phyloP scores from a whole-genome alignment of 2,113 vertebrate genomes.

The Sminthopsis crassicaudata region DNA sequence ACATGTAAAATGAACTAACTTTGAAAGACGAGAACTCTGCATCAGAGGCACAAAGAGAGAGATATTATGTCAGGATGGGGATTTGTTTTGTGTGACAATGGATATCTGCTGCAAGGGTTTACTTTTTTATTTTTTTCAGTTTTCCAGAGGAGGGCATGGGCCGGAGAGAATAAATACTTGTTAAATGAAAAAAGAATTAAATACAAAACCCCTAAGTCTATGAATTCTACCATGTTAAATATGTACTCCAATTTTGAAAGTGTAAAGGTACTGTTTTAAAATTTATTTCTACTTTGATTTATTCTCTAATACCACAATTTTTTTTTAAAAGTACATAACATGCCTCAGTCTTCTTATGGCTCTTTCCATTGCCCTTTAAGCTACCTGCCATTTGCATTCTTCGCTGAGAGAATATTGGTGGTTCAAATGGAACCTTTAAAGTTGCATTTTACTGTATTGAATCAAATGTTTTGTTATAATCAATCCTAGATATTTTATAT shows the following conservation, averaged over 20 bases:
- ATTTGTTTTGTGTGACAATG: background rate
- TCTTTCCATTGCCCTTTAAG: background rate
- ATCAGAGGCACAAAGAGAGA: background rate
- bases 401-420: background rate
- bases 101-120: background rate
- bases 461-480: background rate
- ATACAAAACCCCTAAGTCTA: background rate
- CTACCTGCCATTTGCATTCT: background rate
- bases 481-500: background rate
- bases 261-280: background rate
- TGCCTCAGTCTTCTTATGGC: background rate
- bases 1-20: background rate
- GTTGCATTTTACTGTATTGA: background rate
- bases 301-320: background rate
- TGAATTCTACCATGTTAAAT: background rate
- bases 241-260: background rate
- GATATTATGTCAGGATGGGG: background rate
- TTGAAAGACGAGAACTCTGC: background rate
- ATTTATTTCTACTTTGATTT: background rate
- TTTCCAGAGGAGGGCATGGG: background rate
- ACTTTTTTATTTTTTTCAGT: background rate
- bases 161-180: background rate
- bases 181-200: background rate
- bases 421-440: background rate
- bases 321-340: background rate